These are phyloP conservation scores for Oceanodroma tethys DNA, from an alignment of 2,113 vertebrate species.

Conservation along the genomic window DNA sequence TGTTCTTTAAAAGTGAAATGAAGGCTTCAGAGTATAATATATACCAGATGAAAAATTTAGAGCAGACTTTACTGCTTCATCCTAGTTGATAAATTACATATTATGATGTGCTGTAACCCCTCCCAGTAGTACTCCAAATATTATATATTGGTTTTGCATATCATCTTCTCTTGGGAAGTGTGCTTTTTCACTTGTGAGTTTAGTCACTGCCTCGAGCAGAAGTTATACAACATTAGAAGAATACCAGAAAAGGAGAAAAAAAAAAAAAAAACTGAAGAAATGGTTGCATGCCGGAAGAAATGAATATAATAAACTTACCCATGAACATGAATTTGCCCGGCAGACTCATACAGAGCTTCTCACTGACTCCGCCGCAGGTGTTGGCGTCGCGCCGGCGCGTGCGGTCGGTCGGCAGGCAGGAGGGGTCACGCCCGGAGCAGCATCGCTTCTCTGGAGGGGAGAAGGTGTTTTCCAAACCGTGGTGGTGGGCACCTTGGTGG, in stretches of 20 bases:
- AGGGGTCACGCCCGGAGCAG: neutral
- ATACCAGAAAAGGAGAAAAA: neutral
- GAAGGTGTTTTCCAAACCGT: neutral
- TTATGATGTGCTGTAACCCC: neutral
- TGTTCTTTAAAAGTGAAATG: neutral
- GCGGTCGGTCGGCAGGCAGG: accelerated
- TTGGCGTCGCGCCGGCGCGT: accelerated
- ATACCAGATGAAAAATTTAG: neutral
- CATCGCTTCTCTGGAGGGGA: neutral
- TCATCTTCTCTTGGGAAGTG: neutral
- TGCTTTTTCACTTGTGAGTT: neutral
- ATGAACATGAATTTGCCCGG: accelerated
- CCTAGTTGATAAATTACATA: neutral
- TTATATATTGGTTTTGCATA: neutral
- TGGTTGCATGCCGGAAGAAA: neutral
- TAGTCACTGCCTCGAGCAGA: neutral
- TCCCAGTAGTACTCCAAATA: neutral
- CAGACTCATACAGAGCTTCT: neutral
- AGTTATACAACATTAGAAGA: neutral
- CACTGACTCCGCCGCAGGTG: neutral
- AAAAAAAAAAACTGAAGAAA: neutral
- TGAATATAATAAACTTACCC: neutral
- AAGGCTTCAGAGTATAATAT: neutral
- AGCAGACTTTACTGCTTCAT: neutral
- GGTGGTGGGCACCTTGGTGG: accelerated